Base-by-base conservation (phyloP, 2,888 invertebrate species). In the Tetranychus piercei region DNA sequence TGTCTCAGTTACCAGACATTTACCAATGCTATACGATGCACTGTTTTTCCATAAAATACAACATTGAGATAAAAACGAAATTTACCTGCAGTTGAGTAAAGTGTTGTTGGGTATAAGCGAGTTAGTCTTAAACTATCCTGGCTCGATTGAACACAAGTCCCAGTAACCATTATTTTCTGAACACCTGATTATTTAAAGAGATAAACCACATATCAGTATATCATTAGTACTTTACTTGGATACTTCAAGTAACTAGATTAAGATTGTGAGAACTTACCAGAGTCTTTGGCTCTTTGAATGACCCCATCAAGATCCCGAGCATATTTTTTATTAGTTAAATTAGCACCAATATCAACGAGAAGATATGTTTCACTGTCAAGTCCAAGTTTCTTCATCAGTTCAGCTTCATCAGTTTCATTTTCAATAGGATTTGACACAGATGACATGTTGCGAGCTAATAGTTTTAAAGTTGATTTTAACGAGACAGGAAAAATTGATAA, bases 241-340 rank as follows among this genome's bases (percentile, higher is more conserved):
- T 34, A 34, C 34, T 4, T 34, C 34, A 34, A 15, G 55, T 55
- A 55, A 55, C 3, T 55, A 55, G 0, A 55, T 15, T 0, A 9
- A 55, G 15, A 15, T 55, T 55, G 4, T 34, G 3, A n/a, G 8
- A 71, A 78, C 80, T 81, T 84, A 90, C 91, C 93, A 83, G 93
- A 88, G 86, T 93, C 92, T 86, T 91, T 91, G 79, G 93, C 92
- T 84, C 94, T 87, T 84, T 92, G 90, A 78, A 94, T 86, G 9
- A 94, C 93, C 76, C 90, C 89, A 84, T 94, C 93, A 82, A 94
- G 86, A 86, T 94, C 94, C 83, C 92, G 88, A 82, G 88, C 88
- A 83, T 91, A 94, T 84, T 94, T 94, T 84, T 92, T 92, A 84
- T 93, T 93, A 44, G 92, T 93, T 81, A 94, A 85, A 87, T 94